Evolutionary conservation across 1,140 invertebrate species (phyloP).

Genomic region (Drosophila ercepeae): DNA sequence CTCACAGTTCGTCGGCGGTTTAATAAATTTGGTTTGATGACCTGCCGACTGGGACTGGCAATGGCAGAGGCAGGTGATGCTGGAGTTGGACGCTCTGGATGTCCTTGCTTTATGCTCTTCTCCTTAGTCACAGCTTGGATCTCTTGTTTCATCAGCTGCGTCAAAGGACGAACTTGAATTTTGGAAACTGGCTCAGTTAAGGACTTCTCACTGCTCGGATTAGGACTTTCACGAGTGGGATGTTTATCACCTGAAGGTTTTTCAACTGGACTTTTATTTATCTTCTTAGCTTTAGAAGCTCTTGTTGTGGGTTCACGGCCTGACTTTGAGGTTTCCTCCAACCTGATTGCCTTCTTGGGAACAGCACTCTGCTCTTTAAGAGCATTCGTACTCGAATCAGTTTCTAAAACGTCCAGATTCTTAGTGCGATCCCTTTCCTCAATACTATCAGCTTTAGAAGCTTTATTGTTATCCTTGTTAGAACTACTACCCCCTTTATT

Average conservation of each 20-base stretch:
- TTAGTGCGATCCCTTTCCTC: not conserved
- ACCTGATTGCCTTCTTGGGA: not conserved
- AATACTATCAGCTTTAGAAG: not conserved
- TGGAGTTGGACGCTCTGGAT: not conserved
- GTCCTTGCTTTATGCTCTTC: not conserved
- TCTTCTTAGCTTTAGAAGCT: not conserved
- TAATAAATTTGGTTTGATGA: not conserved
- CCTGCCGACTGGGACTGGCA: not conserved
- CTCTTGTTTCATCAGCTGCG: conserved; percentile 58
- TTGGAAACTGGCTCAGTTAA: conserved; percentile 6
- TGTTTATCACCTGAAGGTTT: not conserved
- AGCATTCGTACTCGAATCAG: not conserved
- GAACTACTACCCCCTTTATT: too few species aligned
- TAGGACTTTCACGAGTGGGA: not conserved
- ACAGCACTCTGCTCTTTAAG: not conserved
- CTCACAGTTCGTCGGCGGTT: conserved; percentile 32
- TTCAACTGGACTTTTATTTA: not conserved
- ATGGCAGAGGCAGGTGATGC: not conserved
- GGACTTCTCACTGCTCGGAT: not conserved
- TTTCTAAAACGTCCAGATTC: not conserved
- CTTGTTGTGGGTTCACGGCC: not conserved
- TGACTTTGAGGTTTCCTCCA: not conserved
- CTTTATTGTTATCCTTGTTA: not conserved
- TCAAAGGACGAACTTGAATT: conserved; percentile 65
- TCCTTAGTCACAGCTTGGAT: conserved; percentile 43